Evolutionary conservation across 2,888 invertebrate species (phyloP).

Genomic region (Hydriomena furcata): DNA sequence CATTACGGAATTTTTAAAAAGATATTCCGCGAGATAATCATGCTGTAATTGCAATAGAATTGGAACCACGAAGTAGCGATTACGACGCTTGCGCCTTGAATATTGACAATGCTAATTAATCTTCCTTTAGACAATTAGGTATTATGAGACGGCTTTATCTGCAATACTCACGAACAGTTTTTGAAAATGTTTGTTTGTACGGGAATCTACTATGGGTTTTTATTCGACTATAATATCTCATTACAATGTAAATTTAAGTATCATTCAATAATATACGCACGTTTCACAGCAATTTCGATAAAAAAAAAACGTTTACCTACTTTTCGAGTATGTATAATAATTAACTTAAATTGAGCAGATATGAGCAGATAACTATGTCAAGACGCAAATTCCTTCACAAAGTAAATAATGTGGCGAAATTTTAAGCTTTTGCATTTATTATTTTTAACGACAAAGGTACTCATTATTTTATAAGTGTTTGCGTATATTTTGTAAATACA

Average conservation of each 20-base stretch:
- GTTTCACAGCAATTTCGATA: conserved; percentile 52
- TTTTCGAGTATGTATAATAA: conserved; percentile 43
- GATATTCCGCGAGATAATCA: conserved; percentile 38
- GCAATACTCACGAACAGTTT: conserved; percentile 31
- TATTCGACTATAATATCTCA: conserved; percentile 33
- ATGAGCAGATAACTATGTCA: too few relatives aligned
- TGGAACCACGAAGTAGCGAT: conserved; percentile 54
- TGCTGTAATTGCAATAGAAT: conserved; percentile 48
- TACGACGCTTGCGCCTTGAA: conserved; percentile 56
- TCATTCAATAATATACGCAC: conserved; percentile 57
- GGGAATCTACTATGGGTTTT: conserved; percentile 30
- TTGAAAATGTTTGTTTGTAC: conserved; percentile 33
- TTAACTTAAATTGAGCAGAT: conserved; percentile 45
- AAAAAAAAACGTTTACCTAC: conserved; percentile 66
- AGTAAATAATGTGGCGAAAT: conserved; percentile 40
- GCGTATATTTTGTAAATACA: conserved; percentile 7
- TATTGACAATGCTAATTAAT: conserved; percentile 73
- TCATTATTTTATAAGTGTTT: conserved; percentile 1
- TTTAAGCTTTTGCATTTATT: conserved; percentile 41
- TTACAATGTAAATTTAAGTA: conserved; percentile 56
- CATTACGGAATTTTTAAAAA: conserved; percentile 33
- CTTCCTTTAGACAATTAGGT: conserved; percentile 58
- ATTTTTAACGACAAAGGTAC: conserved; percentile 41
- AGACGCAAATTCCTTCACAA: conserved; percentile 39
- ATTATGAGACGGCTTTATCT: conserved; percentile 56